phyloP scores from a whole-genome alignment of 2,797 vertebrate species.

The Remorina albescens region DNA sequence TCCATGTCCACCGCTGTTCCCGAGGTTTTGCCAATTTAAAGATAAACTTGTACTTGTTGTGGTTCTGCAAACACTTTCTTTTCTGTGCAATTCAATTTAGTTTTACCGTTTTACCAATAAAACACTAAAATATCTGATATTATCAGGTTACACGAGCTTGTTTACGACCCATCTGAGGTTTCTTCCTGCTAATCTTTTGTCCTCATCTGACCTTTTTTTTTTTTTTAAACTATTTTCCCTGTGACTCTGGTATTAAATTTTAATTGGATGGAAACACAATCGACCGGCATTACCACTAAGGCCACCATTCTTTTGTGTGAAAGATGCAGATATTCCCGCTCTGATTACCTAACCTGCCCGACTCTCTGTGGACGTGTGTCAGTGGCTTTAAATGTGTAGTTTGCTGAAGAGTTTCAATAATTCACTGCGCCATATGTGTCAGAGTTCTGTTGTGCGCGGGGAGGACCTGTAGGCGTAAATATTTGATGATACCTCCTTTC shows the following conservation, averaged over 20 bases:
- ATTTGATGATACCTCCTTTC: slow-evolving; percentile 74
- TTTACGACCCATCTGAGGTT: neutral
- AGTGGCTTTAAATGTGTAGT: slow-evolving; percentile 48
- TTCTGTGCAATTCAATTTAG: neutral
- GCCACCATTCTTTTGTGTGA: neutral
- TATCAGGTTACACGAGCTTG: neutral
- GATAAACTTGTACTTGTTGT: neutral
- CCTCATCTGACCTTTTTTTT: neutral
- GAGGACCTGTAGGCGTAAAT: slow-evolving; percentile 67
- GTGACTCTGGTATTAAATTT: neutral
- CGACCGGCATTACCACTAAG: neutral
- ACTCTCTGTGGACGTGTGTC: slow-evolving; percentile 31
- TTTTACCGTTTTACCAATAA: neutral
- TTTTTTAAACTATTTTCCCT: neutral
- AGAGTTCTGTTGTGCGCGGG: slow-evolving; percentile 42
- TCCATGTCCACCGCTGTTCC: neutral
- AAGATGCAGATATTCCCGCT: slow-evolving; percentile 7
- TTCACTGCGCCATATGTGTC: slow-evolving; percentile 62
- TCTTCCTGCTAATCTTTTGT: neutral
- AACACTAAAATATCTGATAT: neutral
- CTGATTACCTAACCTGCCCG: slow-evolving; percentile 24
- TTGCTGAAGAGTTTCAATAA: slow-evolving; percentile 70
- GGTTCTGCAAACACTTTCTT: neutral
- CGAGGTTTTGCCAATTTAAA: neutral
- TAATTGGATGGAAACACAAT: too few relatives aligned